Conservation (phyloP, 2,113 vertebrate species). For the Colistium nudipinnis region DNA sequence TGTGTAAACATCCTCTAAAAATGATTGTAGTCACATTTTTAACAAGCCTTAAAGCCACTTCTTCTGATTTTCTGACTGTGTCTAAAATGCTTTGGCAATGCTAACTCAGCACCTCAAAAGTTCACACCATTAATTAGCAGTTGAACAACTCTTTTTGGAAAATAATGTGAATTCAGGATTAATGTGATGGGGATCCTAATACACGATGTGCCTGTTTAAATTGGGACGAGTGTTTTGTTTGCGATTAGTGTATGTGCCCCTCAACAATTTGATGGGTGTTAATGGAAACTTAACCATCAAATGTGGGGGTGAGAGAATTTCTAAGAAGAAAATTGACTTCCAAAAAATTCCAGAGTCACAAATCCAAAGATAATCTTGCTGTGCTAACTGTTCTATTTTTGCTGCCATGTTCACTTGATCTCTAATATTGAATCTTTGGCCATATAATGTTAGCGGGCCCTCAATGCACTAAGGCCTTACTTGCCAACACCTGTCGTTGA, state of each 20-base stretch:
- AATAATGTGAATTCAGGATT: not conserved
- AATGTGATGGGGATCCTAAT: conserved; percentile 1
- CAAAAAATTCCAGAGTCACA: conserved; percentile 7
- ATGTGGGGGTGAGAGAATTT: not conserved
- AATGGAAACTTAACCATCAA: conserved; percentile 2
- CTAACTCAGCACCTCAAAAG: not conserved
- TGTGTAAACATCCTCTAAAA: not conserved
- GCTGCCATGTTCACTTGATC: conserved; percentile 3
- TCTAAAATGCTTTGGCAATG: not conserved
- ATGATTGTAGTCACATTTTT: conserved; percentile 2
- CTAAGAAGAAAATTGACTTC: not conserved
- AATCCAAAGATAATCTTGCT: not conserved
- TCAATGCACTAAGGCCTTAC: not conserved
- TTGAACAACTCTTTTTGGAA: not conserved
- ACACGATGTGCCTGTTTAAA: conserved; percentile 4
- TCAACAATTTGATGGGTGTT: not conserved
- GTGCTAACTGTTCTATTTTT: not conserved
- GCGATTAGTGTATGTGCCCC: not conserved
- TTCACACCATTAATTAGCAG: not conserved
- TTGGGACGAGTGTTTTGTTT: conserved; percentile 1
- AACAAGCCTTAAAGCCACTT: not conserved
- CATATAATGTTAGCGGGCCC: not conserved
- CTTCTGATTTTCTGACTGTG: not conserved
- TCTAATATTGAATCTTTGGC: not conserved
- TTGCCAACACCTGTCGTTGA: not conserved